Evolutionary conservation across 2,888 invertebrate species (phyloP).

Genomic region (Eristalinus aeneus): DNA sequence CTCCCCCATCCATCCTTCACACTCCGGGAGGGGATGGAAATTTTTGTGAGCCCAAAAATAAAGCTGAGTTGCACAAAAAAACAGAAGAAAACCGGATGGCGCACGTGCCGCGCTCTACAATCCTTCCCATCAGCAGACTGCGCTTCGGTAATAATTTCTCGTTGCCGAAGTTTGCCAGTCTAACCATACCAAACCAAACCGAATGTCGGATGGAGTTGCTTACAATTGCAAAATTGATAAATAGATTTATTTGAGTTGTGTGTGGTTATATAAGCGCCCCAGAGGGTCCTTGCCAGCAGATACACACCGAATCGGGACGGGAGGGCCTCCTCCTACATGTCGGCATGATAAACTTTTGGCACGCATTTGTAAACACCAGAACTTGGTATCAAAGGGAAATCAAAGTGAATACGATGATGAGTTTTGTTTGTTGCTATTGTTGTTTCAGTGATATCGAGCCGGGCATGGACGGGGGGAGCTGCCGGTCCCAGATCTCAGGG

Average conservation of each 20-base stretch:
- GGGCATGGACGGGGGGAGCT: background rate
- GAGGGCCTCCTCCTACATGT: conserved; percentile 12
- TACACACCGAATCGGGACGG: background rate
- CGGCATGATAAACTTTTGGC: conserved; percentile 31
- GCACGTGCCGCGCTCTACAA: background rate
- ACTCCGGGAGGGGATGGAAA: background rate
- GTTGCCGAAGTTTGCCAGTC: conserved; percentile 16
- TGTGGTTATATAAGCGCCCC: conserved; percentile 21
- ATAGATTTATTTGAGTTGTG: conserved; percentile 53
- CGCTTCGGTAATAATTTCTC: conserved; percentile 12
- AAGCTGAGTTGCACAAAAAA: conserved; percentile 1
- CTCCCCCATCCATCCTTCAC: background rate
- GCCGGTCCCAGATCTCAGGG: background rate
- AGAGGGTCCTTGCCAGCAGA: background rate
- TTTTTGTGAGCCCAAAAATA: conserved; percentile 13
- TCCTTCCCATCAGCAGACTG: background rate
- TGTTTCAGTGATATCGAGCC: background rate
- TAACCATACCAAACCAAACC: background rate
- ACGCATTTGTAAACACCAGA: conserved; percentile 39
- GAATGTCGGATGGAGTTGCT: conserved; percentile 12
- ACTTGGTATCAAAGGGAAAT: conserved; percentile 37
- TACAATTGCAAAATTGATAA: conserved; percentile 56
- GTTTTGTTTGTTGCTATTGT: conserved; percentile 13
- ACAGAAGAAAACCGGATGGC: background rate
- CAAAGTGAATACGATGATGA: conserved; percentile 26